Conservation (phyloP, 2,113 vertebrate species). For the Eupsittula cactorum region DNA sequence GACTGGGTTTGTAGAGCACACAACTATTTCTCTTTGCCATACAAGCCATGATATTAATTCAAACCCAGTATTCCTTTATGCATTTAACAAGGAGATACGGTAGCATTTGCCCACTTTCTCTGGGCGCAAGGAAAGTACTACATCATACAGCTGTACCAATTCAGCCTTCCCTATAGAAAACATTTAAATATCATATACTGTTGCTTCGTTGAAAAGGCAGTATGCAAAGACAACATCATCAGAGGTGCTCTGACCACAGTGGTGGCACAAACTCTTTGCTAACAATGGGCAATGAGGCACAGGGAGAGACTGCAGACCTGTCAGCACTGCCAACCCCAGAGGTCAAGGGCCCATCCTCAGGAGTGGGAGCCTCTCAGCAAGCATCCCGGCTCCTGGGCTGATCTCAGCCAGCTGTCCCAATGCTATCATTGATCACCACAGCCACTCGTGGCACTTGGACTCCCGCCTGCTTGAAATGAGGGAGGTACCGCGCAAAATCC, state of each 20-base stretch:
- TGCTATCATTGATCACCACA: rapidly evolving
- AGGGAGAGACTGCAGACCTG: background rate
- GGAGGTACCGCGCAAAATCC: background rate
- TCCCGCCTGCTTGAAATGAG: background rate
- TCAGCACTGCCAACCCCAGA: rapidly evolving
- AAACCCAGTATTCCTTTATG: background rate
- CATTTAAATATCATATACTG: rapidly evolving
- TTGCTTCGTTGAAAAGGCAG: background rate
- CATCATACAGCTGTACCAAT: background rate
- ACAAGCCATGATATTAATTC: background rate
- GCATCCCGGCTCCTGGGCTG: background rate
- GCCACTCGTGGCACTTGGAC: rapidly evolving
- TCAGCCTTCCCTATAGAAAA: background rate
- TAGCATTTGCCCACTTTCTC: background rate
- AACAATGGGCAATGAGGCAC: rapidly evolving
- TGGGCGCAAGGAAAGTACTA: background rate
- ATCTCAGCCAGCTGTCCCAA: background rate
- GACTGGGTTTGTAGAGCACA: background rate
- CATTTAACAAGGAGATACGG: background rate
- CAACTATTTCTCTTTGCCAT: background rate
- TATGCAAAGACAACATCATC: background rate
- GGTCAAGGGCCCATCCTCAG: background rate
- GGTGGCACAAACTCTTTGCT: background rate
- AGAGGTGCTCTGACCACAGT: background rate
- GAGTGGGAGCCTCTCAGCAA: background rate